These are phyloP conservation scores for Sporophila hypoxantha DNA, from an alignment of 2,113 vertebrate species.

Conservation along the genomic window DNA sequence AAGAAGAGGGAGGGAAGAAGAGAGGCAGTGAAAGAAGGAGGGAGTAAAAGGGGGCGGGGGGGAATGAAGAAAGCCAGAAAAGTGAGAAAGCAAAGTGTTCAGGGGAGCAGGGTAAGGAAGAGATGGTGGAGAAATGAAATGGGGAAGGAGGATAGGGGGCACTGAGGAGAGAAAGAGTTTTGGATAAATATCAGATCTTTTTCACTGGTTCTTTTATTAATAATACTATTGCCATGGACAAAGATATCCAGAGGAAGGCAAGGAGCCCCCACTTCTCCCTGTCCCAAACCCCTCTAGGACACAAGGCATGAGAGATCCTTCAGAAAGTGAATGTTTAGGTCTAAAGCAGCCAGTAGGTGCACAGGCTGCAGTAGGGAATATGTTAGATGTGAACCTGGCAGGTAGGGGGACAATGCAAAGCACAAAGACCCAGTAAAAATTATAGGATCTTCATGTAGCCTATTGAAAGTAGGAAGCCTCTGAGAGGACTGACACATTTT, in stretches of 20 bases:
- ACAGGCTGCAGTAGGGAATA: background rate
- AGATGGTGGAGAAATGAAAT: background rate
- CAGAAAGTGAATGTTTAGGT: background rate
- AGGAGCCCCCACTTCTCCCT: background rate
- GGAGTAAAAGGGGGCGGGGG: background rate
- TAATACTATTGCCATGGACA: background rate
- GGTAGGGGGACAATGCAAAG: background rate
- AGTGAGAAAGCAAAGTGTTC: background rate
- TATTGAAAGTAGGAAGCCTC: background rate
- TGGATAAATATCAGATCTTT: background rate
- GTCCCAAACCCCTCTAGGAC: background rate
- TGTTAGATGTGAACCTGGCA: background rate
- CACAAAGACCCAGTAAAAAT: background rate
- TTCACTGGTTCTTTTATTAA: background rate
- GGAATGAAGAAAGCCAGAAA: slow-evolving; percentile 14
- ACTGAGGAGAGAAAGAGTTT: background rate
- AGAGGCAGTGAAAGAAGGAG: slow-evolving; percentile 24
- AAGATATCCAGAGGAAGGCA: background rate
- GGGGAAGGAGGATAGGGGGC: background rate
- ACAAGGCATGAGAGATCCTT: background rate
- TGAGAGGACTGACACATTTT: background rate
- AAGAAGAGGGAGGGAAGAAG: slow-evolving; percentile 48
- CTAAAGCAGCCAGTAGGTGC: background rate
- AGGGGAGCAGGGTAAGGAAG: background rate
- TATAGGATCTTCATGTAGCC: background rate